These are phyloP conservation scores for Stomorhina lunata DNA, from an alignment of 2,888 invertebrate genomes.

Conservation along the genomic window DNA sequence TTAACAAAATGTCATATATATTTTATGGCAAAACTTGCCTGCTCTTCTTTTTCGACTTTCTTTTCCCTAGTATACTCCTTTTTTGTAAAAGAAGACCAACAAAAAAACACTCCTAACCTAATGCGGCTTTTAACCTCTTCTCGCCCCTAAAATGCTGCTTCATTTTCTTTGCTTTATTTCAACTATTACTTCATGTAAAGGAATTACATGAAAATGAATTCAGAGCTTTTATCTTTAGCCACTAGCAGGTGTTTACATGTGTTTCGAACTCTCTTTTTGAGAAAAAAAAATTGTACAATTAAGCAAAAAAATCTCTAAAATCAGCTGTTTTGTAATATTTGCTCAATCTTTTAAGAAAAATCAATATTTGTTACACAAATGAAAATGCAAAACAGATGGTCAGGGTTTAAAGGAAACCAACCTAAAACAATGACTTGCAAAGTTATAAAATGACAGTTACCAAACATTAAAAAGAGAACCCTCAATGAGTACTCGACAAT, in stretches of 20 bases:
- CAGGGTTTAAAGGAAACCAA: slow-evolving; percentile 57
- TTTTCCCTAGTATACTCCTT: not conserved
- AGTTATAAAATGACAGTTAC: slow-evolving; percentile 28
- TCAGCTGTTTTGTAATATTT: slow-evolving; percentile 50
- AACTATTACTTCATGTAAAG: slow-evolving; percentile 12
- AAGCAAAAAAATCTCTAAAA: not conserved
- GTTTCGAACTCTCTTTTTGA: slow-evolving; percentile 29
- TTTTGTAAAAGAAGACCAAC: not conserved
- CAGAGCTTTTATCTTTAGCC: slow-evolving; percentile 3
- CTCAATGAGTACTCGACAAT: not conserved
- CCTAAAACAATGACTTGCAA: slow-evolving; percentile 58
- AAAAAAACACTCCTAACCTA: slow-evolving; percentile 61
- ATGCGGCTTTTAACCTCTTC: slow-evolving; percentile 39
- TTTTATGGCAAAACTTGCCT: too few species aligned
- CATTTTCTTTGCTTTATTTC: not conserved
- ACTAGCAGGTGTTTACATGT: slow-evolving; percentile 54
- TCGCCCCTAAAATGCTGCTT: not conserved
- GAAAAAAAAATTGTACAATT: too few species aligned
- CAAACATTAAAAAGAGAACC: not conserved
- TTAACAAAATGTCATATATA: too few species aligned
- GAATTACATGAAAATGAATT: slow-evolving; percentile 1
- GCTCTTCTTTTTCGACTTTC: not conserved
- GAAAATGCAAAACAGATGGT: slow-evolving; percentile 65
- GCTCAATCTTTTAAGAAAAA: slow-evolving; percentile 27
- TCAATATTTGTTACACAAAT: slow-evolving; percentile 52